Base-by-base conservation (phyloP, 2,113 vertebrate genomes). In the Tinamus guttatus region DNA sequence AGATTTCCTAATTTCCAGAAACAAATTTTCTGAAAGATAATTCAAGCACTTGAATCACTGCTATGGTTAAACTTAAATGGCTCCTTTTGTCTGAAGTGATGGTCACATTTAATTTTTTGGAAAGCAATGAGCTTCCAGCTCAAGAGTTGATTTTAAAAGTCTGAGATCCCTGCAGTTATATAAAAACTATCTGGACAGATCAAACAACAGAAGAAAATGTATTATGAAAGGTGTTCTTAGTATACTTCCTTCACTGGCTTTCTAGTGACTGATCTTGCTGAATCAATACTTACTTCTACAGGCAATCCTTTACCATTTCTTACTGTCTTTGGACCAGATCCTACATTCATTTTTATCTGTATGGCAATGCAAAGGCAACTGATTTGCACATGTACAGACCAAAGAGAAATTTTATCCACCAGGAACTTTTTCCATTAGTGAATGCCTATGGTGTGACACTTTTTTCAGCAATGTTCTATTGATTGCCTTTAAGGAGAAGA, bases 251-350 rank as follows among this genome's bases (percentile, higher is more conserved):
- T 87, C 47, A 51, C 71, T 81, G 71, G 38, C 21, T 91, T 95
- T 93, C 71, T 78, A 70, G 67, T 80, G 91, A 85, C 68, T 93
- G 91, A 94, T 78, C 64, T 93, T 64, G 32, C 49, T 93, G 85
- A 93, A 95, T 94, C 91, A 91, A 94, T 95, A 89, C 30, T 87
- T 45, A 38, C 59, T 89, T 87, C 85, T 94, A 24, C 38, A 77
- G 76, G 76, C 68, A 95, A 63, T 90, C 56, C 56, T 88, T 89
- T 91, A 56, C 60, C 32, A 67, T 93, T 78, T 94, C 68, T 82
- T 82, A 32, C n/a, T 81, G 49, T 63, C 75, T 95, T 87, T 83
- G 79, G 45, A 70, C 63, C 59, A 87, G 77, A 77, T 75, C 18
- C 17, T 91, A 27, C 56, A 19, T 56, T 83, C 38, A 75, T 83